Evolutionary conservation across 2,888 invertebrate genomes (phyloP).

Genomic region (Cheiracanthium punctorium): DNA sequence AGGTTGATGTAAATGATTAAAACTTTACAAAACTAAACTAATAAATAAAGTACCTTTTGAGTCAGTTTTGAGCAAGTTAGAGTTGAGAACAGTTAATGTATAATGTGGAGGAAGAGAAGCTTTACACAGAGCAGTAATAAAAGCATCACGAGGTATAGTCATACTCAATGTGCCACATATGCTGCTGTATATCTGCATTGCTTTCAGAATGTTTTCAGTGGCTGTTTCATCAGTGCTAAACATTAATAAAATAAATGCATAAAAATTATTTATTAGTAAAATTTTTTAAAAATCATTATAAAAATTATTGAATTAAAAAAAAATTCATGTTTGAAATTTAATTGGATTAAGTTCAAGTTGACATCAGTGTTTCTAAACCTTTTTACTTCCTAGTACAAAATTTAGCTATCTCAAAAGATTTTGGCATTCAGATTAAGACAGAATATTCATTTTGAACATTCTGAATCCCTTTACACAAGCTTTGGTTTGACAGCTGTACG

Average conservation of each 20-base stretch:
- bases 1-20: no score
- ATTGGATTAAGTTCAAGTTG: no score
- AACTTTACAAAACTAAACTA: no score
- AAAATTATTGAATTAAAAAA: no score
- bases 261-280: not conserved
- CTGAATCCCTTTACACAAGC: no score
- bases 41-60: conserved; percentile 36
- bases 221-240: conserved; percentile 90
- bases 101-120: conserved; percentile 97
- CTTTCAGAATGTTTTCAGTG: conserved; percentile 92
- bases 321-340: no score
- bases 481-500: no score
- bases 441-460: no score
- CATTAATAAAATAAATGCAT: not conserved
- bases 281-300: not conserved
- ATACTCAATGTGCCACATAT: conserved; percentile 90
- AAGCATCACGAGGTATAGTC: conserved; percentile 90
- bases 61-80: conserved; percentile 58
- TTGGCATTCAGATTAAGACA: no score
- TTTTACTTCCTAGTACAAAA: no score
- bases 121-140: conserved; percentile 95
- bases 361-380: no score
- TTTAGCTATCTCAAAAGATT: no score
- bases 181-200: conserved; percentile 91
- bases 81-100: conserved; percentile 87